A percentile compares a stretch with the other conserved stretches of the same genome.
These are phyloP conservation scores for Elachura formosa DNA, from an alignment of 2,113 vertebrate species.

Conservation along the genomic window DNA sequence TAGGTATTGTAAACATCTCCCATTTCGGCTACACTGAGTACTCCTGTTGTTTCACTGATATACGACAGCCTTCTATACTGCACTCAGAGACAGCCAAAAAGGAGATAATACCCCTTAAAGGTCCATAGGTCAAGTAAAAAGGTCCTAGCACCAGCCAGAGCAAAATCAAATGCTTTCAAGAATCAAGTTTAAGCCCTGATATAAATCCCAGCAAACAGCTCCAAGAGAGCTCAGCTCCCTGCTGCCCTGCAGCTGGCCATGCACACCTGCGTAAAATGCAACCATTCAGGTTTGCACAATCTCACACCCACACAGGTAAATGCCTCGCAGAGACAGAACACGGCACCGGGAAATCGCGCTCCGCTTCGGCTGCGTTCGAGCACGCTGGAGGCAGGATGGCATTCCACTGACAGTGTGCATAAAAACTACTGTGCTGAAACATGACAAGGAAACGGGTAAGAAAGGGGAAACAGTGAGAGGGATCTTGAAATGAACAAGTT, in stretches of 20 bases:
- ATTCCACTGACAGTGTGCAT: neutral
- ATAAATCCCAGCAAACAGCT: neutral
- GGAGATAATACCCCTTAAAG: neutral
- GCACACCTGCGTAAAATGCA: slow-evolving; percentile 37
- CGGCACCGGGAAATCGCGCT: accelerated
- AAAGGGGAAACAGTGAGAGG: neutral
- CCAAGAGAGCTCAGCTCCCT: neutral
- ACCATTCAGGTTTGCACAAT: slow-evolving; percentile 54
- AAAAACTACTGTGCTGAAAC: neutral
- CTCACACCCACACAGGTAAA: slow-evolving; percentile 54
- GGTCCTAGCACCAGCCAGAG: neutral
- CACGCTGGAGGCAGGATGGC: neutral
- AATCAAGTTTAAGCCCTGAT: neutral
- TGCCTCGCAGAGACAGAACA: neutral
- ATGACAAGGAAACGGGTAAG: neutral
- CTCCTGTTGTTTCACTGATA: neutral
- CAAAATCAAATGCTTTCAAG: neutral
- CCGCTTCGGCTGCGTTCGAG: neutral
- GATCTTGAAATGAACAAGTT: neutral
- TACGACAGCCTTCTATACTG: neutral
- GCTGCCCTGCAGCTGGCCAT: neutral
- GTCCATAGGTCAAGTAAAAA: neutral
- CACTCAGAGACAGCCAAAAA: neutral
- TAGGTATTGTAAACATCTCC: neutral
- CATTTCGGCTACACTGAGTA: neutral